These are phyloP conservation scores for Diuraphis noxia DNA, from an alignment of 1,140 invertebrate species.

Conservation along the genomic window DNA sequence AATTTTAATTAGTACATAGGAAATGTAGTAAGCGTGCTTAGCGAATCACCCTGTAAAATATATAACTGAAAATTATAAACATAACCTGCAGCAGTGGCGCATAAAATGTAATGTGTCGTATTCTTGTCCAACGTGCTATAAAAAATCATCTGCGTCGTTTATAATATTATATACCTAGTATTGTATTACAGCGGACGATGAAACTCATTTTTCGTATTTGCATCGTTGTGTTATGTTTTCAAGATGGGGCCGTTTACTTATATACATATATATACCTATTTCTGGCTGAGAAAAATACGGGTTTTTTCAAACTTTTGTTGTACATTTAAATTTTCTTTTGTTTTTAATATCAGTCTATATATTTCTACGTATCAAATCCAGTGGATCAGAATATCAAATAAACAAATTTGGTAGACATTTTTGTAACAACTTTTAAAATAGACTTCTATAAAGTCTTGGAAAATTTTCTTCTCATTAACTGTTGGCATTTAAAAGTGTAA, in stretches of 20 bases:
- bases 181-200: neutral
- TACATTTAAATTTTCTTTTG: too few relatives aligned
- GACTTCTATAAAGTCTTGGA: too few relatives aligned
- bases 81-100: neutral
- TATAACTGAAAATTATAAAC: neutral
- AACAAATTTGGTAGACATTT: too few relatives aligned
- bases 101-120: conserved; percentile 9
- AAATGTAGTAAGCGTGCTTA: neutral
- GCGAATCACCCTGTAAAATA: neutral
- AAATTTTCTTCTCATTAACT: too few relatives aligned
- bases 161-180: neutral
- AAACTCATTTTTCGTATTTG: neutral
- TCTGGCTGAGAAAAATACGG: neutral
- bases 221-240: neutral
- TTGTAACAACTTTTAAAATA: too few relatives aligned
- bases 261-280: neutral
- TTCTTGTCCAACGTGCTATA: neutral
- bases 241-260: too few relatives aligned
- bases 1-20: neutral
- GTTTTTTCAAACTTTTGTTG: neutral
- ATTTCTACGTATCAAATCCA: too few relatives aligned
- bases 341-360: too few relatives aligned
- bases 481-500: too few relatives aligned
- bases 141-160: neutral
- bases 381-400: too few relatives aligned